Evolutionary conservation across 23 tunicate species (phyloP), one percentile per base, ranked within the genome.

Genomic region (Botrylloides violaceus): DNA sequence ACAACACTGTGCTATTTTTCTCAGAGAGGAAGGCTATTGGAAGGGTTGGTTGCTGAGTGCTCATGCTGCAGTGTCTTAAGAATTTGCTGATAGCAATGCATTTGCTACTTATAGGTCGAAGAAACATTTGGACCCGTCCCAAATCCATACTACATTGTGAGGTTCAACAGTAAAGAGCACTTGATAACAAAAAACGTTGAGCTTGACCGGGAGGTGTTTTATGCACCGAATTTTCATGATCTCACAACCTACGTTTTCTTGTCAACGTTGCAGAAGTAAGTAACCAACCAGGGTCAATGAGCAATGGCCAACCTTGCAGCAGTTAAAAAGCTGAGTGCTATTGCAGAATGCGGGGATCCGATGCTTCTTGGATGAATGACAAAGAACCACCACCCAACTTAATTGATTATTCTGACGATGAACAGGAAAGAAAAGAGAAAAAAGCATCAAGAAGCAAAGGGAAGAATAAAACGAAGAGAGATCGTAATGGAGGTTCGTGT

Each of bases 121-220:
- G 87, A 82, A 31, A 82, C 80, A 30, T 82, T 82, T 39, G 87
- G 87, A 21, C 87, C 87, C 18, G 87, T 82, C 20, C 35, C 48
- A 39, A 64, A 79, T 1, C 87, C 87, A 12, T 82, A 33, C 38
- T 82, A 82, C 53, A 79, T 76, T 27, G 70, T 82, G 9, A 77
- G 80, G 33, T 75, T 82, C 70, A 58, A 82, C 28, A 43, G 59
- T 26, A 12, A 38, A 29, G 87, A 82, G 2, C 76, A 36, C 39
- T 34, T 47, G 15, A 33, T 12, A 6, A 24, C 50, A 2, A 71
- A 66, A 21, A 32, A 57, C 23, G 70, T 82, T 26, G 29, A 32
- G 27, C 30, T 76, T 3, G 49, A 66, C 20, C 57, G 50, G 36
- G 76, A 76, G 23, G 70, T 75, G 0, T 82, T 62, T 38, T 82